Evolutionary conservation across 2,113 vertebrate species (phyloP), one percentile per base, ranked within the genome.

Genomic region (Cnemophilus loriae): DNA sequence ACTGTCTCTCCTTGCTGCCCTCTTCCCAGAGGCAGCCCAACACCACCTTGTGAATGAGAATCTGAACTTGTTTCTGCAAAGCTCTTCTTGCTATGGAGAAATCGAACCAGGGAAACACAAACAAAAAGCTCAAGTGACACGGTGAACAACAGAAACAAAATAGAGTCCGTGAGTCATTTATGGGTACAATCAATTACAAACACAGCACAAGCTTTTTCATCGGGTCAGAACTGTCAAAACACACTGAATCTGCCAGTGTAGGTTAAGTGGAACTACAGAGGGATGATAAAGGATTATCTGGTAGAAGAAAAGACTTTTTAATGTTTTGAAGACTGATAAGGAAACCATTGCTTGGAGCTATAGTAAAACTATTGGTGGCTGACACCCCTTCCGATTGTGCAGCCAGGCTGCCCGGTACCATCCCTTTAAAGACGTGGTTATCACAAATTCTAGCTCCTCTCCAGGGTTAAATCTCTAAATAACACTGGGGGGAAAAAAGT

Each of bases 211-310:
- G 95, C 69, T 77, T 94, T 95, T 95, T 96, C 91, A 90, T 92
- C 91, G 78, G 95, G 91, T 88, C 92, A 91, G 30, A 93, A 93
- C 91, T 94, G 93, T 96, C 95, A 97, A 96, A 97, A 90, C 82
- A 94, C 80, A 81, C 87, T 47, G 77, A 37, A 91, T 93, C 84
- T 87, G 86, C 75, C 84, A 52, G 91, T 44, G 44, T 33, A 93
- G 90, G 85, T 84, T 93, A 92, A 95, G 91, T 86, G 84, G 78
- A 94, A 83, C 84, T 91, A 95, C 91, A 95, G 84, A 78, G 67
- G 79, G 75, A 88, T 91, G 91, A 95, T 95, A 96, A 96, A 92
- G 89, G 94, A 87, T 96, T 93, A 96, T 89, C 94, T 86, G 22
- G 49, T 24, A 88, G 85, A 94, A 93, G 91, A 95, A 93, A 91